A percentile compares a stretch with the other conserved stretches of the same genome.
Conservation (phyloP, 2,888 invertebrate species). For the Prenolepis imparis region DNA sequence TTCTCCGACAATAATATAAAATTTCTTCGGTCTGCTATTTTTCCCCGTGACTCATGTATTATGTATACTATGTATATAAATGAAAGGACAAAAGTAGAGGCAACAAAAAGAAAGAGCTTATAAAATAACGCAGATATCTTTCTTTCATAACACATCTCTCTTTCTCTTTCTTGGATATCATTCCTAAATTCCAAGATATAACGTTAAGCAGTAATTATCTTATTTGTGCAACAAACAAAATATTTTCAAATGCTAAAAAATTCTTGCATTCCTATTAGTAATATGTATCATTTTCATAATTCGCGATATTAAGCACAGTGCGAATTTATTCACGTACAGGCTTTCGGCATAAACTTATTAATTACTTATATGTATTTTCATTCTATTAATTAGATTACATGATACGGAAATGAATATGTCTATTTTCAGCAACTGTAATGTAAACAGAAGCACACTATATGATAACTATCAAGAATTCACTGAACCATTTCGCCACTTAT, state of each 20-base stretch:
- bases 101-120: background rate
- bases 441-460: background rate
- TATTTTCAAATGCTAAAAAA: background rate
- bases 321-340: background rate
- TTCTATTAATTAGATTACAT: background rate
- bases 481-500: background rate
- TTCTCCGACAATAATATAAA: background rate
- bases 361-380: background rate
- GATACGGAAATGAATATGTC: background rate
- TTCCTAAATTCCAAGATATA: background rate
- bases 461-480: background rate
- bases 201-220: background rate
- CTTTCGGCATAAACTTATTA: background rate
- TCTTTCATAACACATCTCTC: background rate
- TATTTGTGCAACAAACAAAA: background rate
- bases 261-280: background rate
- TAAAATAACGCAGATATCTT: background rate
- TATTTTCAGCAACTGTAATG: background rate
- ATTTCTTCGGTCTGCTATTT: background rate
- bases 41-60: background rate
- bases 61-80: constrained; percentile 6
- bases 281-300: background rate
- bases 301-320: background rate
- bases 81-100: background rate
- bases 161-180: background rate